These are phyloP conservation scores for Sarcophaga rosellei DNA, from an alignment of 2,888 invertebrate genomes.

Conservation along the genomic window DNA sequence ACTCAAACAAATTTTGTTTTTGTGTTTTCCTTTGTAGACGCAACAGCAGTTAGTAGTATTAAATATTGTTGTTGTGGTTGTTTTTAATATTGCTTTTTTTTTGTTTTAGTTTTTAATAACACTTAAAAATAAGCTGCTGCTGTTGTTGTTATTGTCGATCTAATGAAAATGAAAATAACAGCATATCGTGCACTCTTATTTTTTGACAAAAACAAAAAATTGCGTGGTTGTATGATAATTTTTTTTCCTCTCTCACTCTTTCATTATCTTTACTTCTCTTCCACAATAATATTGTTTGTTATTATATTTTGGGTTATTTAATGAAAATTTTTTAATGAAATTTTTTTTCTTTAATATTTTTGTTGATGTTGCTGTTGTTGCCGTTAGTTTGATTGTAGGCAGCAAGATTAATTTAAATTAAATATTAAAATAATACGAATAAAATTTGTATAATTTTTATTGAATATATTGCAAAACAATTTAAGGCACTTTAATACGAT, in stretches of 20 bases:
- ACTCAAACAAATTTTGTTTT: background rate
- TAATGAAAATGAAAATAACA: conserved; percentile 15
- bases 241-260: conserved; percentile 28
- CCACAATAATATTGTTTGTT: background rate
- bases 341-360: background rate
- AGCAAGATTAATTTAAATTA: conserved; percentile 34
- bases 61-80: background rate
- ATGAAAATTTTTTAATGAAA: background rate
- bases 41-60: too few species aligned
- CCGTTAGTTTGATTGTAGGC: conserved; percentile 37
- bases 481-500: conserved; percentile 45
- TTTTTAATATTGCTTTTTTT: background rate
- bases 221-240: conserved; percentile 65
- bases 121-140: background rate
- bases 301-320: background rate
- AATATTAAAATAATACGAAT: background rate
- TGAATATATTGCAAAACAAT: conserved; percentile 50
- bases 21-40: background rate
- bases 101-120: background rate
- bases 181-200: background rate
- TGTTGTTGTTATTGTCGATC: conserved; percentile 28
- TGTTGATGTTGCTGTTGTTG: background rate
- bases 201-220: conserved; percentile 36
- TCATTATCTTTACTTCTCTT: background rate
- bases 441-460: conserved; percentile 17